Base-by-base conservation (phyloP, 2,113 vertebrate genomes). In the Ornithorhynchus anatinus region DNA sequence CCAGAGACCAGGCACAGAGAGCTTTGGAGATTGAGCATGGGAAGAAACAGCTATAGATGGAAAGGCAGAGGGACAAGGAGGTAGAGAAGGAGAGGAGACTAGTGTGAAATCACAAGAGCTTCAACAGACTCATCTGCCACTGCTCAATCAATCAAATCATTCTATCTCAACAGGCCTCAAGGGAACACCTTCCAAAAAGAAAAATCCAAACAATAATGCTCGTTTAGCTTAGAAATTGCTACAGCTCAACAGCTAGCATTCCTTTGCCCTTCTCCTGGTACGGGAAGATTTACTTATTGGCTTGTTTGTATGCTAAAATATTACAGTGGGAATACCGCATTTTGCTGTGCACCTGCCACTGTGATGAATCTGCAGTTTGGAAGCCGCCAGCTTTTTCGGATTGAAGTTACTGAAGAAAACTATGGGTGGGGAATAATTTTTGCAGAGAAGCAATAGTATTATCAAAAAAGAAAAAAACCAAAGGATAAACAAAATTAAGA, bases 241-340 rank as follows among this genome's bases (percentile, higher is more conserved):
- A 15, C n/a, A 66, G 48, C 0, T 8, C 51, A 63, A 29, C 51
- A 60, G 36, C 43, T 66, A 25, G n/a, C 63, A 79, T 66, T 78
- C 54, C 29, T 53, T 69, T 79, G 58, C 59, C 69, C 69, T 4
- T 67, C 59, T 75, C 45, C 60, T 65, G 69, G 66, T 48, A 80
- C 78, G 71, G 4, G 19, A 63, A 69, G 45, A 29, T 63, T 69
- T 66, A 9, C 68, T 77, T 78, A 32, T 53, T 66, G 60, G 25
- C 29, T 73, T 52, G 53, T 77, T 63, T 36, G 23, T 44, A 0
- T n/a, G 0, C 38, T 23, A 33, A 71, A 54, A 43, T 45, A 65
- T 82, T 74, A 77, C 53, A 38, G 38, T 32, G 25, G 27, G 14
- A 53, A 73, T 54, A 32, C 48, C 72, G 8, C 64, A 51, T 25